phyloP scores from a whole-genome alignment of 2,797 vertebrate species.

The Esox lucius region DNA sequence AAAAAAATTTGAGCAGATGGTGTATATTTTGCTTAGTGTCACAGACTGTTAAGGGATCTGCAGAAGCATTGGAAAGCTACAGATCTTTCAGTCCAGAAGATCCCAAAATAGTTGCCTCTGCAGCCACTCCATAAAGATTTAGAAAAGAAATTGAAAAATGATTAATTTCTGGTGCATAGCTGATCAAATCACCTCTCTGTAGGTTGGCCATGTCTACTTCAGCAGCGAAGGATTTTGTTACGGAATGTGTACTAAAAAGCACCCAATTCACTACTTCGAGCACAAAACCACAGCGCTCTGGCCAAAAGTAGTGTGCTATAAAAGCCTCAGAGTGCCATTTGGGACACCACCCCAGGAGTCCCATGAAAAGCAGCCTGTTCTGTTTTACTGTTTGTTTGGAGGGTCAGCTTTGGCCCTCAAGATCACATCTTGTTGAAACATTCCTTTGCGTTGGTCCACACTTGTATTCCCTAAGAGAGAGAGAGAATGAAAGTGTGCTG shows the following conservation, averaged over 20 bases:
- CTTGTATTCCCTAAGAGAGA: conserved; percentile 88
- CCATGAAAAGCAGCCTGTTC: not conserved
- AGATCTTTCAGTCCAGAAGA: no score
- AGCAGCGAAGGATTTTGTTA: not conserved
- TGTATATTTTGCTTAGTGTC: no score
- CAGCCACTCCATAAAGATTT: not conserved
- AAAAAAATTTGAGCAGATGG: no score
- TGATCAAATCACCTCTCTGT: not conserved
- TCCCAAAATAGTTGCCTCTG: no score
- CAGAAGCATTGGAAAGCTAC: no score
- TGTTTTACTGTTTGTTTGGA: not conserved
- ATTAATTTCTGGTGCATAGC: not conserved
- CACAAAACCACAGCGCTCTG: not conserved
- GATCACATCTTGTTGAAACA: conserved; percentile 98
- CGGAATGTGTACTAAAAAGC: not conserved
- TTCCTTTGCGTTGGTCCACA: conserved; percentile 98
- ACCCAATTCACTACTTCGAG: not conserved
- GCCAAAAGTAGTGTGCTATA: not conserved
- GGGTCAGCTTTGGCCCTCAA: conserved; percentile 3
- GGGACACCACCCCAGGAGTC: not conserved
- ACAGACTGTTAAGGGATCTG: no score
- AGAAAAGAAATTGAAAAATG: not conserved
- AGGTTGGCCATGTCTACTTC: not conserved
- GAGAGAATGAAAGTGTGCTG: not conserved
- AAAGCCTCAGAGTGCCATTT: not conserved